Evolutionary conservation across 1,140 invertebrate species (phyloP), one percentile per base, ranked within the genome.

Genomic region (Archegozetes longisetosus): DNA sequence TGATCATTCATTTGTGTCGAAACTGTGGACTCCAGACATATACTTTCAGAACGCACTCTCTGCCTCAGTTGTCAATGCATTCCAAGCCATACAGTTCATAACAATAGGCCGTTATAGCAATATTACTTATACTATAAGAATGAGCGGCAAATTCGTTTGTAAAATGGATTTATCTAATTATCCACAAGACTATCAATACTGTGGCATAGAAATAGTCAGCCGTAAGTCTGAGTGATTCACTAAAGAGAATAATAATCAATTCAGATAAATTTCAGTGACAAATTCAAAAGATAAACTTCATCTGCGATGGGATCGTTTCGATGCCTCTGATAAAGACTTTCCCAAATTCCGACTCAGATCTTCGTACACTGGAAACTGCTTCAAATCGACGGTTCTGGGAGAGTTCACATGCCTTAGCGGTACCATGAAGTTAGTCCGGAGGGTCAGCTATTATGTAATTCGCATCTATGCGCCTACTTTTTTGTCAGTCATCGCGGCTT

Each of bases 401-500:
- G 53, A 55, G 26, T 65, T 63, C 25, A 63, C 66, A 1, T 65
- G 55, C 25, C 32, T 66, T 17, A 29, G 47, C 14, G 65, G 61
- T 22, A 32, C 26, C 40, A 58, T 67, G 13, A 29, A 50, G 26
- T 48, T 66, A 2, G 32, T 57, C 12, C 28, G 65, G 27, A 48
- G 62, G 4, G 17, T 66, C 0, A 63, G 62, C 4, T 66, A 65
- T 50, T 66, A 62, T 55, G 29, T 66, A 0, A 61, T 66, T 23
- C 61, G 65, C 9, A 62, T 59, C 20, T 66, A 64, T 51, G 55
- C 60, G 13, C 65, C 65, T 1, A 66, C 61, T 25, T 60, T 65
- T 25, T 52, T 66, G 3, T 60, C 63, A 3, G 63, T 65, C 2
- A 55, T 62, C 12, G 64, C 61, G 52, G 62, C 62, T 9, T 66